phyloP scores from a whole-genome alignment of 2,888 invertebrate genomes.

The Trissolcus japonicus region DNA sequence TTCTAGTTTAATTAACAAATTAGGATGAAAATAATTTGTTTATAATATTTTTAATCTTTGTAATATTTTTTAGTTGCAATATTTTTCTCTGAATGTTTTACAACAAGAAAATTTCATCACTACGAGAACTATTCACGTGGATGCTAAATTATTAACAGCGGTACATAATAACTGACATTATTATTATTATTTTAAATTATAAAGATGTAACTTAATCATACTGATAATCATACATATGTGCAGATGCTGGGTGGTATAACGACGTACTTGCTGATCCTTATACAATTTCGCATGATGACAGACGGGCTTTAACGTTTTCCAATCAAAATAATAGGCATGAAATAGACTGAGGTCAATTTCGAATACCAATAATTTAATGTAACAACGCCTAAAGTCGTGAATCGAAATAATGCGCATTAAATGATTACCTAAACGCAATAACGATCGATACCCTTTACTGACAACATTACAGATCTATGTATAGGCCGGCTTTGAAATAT shows the following conservation, averaged over 20 bases:
- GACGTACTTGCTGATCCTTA: constrained; percentile 65
- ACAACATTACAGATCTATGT: neutral
- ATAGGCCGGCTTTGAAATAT: no score
- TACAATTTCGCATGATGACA: constrained; percentile 62
- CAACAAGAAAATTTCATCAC: constrained; percentile 63
- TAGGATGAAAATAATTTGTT: no score
- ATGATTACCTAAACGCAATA: constrained; percentile 2
- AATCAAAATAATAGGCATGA: neutral
- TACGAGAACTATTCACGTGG: constrained; percentile 60
- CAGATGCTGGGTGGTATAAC: constrained; percentile 66
- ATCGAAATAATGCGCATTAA: neutral
- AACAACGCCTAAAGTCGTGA: neutral
- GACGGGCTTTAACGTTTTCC: constrained; percentile 9
- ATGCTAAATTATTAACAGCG: constrained; percentile 62
- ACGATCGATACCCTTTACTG: neutral
- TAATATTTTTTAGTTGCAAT: constrained; percentile 58
- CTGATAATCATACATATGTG: neutral
- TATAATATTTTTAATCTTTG: neutral
- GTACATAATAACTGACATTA: constrained; percentile 47
- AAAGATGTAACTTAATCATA: neutral
- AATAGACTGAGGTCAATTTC: no score
- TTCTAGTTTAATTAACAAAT: neutral
- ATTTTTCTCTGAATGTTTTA: constrained; percentile 65
- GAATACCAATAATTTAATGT: no score
- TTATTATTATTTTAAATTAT: no score